Base-by-base conservation (phyloP, 2,797 vertebrate species). In the Prionace glauca region DNA sequence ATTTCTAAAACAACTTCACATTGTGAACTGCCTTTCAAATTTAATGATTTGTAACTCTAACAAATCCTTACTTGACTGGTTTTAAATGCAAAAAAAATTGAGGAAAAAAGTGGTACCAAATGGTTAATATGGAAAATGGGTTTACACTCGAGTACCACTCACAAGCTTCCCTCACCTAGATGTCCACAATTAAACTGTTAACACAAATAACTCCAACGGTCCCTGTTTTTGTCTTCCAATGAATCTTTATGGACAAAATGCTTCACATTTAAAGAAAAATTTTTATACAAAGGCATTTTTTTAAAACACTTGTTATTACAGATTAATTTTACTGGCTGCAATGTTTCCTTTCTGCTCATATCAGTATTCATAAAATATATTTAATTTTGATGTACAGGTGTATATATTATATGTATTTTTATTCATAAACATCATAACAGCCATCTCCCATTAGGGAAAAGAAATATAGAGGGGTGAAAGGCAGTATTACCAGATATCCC, bases 211-310 rank as follows among this genome's bases (percentile, higher is more conserved):
- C 24, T 93, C n/a, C 91, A 41, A 67, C 71, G 65, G 24, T 71
- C 32, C 62, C 67, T 24, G 10, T 3, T 93, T 69, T 93, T 93
- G 65, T 41, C 91, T 93, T 69, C n/a, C 56, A 60, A n/a, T 93
- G 91, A 93, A 71, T 4, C 56, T 93, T 93, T 71, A 93, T 93
- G 62, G 14, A 60, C 87, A 90, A 90, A 90, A 60, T 88, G 56
- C 29, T 88, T 88, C 56, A 88, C 91, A 69, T 71, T 56, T 41
- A 56, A 93, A 69, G 14, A 71, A 93, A 36, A 69, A 11, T 24
- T 88, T 88, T 88, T 50, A 60, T 88, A 67, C 91, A 93, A 93
- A 71, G 65, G 32, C 29, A 69, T 69, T 60, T 93, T 69, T 26
- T 5, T 12, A 62, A 65, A 69, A 93, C 26, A 93, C 41, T 88